These are phyloP conservation scores for Trichonephila clavata DNA, from an alignment of 1,140 invertebrate genomes.

Conservation along the genomic window DNA sequence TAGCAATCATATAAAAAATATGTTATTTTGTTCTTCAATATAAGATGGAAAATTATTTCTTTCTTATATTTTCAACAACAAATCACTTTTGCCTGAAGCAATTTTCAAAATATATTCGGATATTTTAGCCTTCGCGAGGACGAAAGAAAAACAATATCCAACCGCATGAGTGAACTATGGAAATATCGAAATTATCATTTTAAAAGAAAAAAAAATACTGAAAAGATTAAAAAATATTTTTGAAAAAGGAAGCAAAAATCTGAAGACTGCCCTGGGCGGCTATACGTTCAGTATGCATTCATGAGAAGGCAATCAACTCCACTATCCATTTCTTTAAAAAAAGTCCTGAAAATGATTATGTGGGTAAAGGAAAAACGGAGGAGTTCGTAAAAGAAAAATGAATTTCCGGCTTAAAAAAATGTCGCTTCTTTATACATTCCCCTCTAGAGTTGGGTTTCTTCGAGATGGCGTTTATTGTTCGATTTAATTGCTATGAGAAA, in stretches of 20 bases:
- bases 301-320: slow-evolving; percentile 27
- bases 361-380: slow-evolving; percentile 19
- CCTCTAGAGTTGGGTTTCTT: neutral
- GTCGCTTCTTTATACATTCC: neutral
- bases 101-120: neutral
- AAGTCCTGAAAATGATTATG: slow-evolving; percentile 26
- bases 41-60: too few relatives aligned
- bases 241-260: slow-evolving; percentile 16
- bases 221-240: neutral
- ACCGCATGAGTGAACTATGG: neutral
- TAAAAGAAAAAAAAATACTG: neutral
- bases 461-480: slow-evolving; percentile 33
- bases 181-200: slow-evolving; percentile 8
- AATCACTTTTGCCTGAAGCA: neutral
- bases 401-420: slow-evolving; percentile 46
- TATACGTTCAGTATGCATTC: neutral
- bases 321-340: slow-evolving; percentile 10
- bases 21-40: too few relatives aligned
- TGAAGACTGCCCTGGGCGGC: neutral
- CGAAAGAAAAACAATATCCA: neutral
- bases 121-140: neutral
- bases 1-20: too few relatives aligned
- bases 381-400: slow-evolving; percentile 8
- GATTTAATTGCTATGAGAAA: slow-evolving; percentile 47
- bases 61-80: neutral